These are phyloP conservation scores for Forpus xanthops DNA, from an alignment of 2,797 vertebrate species.

Conservation along the genomic window DNA sequence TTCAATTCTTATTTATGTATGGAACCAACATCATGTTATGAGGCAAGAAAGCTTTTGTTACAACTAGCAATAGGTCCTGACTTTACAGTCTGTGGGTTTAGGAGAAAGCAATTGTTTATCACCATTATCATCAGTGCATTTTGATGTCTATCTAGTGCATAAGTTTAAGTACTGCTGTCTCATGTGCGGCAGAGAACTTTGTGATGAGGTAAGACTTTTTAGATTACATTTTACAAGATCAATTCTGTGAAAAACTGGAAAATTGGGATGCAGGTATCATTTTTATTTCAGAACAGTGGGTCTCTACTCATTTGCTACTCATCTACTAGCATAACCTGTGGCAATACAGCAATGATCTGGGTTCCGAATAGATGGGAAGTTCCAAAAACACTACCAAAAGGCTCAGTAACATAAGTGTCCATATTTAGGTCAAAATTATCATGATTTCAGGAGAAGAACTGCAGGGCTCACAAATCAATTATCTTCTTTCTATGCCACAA, in stretches of 20 bases:
- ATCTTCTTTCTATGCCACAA: background rate
- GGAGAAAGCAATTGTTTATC: background rate
- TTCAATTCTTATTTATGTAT: background rate
- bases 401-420: background rate
- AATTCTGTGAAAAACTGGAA: background rate
- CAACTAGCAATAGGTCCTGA: background rate
- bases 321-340: background rate
- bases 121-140: background rate
- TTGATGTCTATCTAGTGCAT: background rate
- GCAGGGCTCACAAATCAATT: conserved; percentile 15
- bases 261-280: background rate
- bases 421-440: conserved; percentile 10
- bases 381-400: background rate
- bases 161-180: background rate
- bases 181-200: background rate
- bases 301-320: background rate
- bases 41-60: background rate
- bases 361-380: background rate
- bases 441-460: conserved; percentile 41
- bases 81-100: too few species aligned
- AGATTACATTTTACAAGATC: background rate
- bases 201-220: background rate
- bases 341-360: background rate
- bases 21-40: rapidly evolving
- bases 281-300: background rate